Base-by-base conservation (phyloP, 2,888 invertebrate species). In the Ochropleura leucogaster region DNA sequence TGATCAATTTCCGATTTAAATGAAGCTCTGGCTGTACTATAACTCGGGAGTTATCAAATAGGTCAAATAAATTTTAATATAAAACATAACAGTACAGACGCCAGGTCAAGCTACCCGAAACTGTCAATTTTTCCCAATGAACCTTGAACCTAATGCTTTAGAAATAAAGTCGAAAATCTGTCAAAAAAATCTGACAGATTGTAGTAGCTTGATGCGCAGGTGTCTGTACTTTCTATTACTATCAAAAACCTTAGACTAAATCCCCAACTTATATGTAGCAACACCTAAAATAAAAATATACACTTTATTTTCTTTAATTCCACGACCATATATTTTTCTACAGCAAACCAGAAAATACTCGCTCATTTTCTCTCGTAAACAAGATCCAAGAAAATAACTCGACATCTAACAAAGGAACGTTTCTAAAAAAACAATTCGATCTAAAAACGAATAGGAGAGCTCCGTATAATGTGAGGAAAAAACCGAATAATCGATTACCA, bases 401-500 rank as follows among this genome's bases (percentile, higher is more conserved):
- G 9, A 44, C 12, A 0, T 55, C 16, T 47, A 62, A 63, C 63
- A 77, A 77, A 69, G 47, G 47, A 16, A 10, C 12, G 51, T 3
- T 5, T 63, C n/a, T 40, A 66, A 68, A 83, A 69, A 83, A 73
- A 74, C 69, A 79, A 69, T 67, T 78, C 20, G 12, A 55, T 82
- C 55, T 55, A 64, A 79, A 60, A 80, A 53, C 14, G 65, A 82
- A 77, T 18, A 68, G 55, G 30, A 47, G 49, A 47, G 1, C 40
- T 63, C 44, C 18, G 55, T 42, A 30, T 44, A 68, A 74, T 65
- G 46, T 40, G 16, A 62, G 69, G 60, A 66, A 66, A 77, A 79
- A 69, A 59, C 18, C 60, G 71, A 71, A 63, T 55, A 77, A 84
- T 68, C 62, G 77, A 81, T 76, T 80, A 75, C 73, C 63, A 64